Evolutionary conservation across 2,113 vertebrate species (phyloP), one percentile per base, ranked within the genome.

Genomic region (Anolis sagrei): DNA sequence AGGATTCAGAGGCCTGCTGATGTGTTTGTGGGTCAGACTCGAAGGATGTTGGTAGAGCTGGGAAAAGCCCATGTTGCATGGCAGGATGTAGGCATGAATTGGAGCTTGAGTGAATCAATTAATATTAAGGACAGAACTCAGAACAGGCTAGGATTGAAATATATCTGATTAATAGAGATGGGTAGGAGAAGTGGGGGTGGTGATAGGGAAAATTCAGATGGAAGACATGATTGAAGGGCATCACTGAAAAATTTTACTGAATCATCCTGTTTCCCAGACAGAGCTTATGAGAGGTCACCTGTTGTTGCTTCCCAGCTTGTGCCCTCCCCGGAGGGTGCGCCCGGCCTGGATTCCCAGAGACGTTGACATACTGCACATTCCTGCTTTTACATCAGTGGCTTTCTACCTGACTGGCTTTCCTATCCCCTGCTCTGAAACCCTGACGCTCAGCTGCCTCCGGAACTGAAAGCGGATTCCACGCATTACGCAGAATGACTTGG

Each of bases 241-340:
- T n/a, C 54, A 13, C 34, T 1, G 51, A 66, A n/a, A 58, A n/a
- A 16, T 76, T 64, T 21, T 49, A 49, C 29, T 82, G 81, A 82
- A 7, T 72, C 80, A 82, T 44, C 21, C 27, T 61, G 69, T 32
- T 74, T 73, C 27, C 49, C 69, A 82, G 81, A 82, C 81, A 61
- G 49, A 14, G 32, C 49, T 82, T 73, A 61, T 23, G 7, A 11
- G 32, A 74, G 44, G 34, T 34, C 48, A 61, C 25, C 69, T 74
- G 69, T 51, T 19, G 3, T 54, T 7, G 19, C 44, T 49, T 64
- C 19, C 27, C 58, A 62, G 14, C 5, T 14, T 74, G 51, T 39
- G 69, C 69, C 81, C 54, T 64, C 19, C 58, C 72, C 11, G 14
- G 72, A 76, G 73, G 58, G 73, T 13, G 5, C 11, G 29, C 11